These are phyloP conservation scores for Myotis vivesi DNA, from an alignment of 2,797 vertebrate genomes.

Conservation along the genomic window DNA sequence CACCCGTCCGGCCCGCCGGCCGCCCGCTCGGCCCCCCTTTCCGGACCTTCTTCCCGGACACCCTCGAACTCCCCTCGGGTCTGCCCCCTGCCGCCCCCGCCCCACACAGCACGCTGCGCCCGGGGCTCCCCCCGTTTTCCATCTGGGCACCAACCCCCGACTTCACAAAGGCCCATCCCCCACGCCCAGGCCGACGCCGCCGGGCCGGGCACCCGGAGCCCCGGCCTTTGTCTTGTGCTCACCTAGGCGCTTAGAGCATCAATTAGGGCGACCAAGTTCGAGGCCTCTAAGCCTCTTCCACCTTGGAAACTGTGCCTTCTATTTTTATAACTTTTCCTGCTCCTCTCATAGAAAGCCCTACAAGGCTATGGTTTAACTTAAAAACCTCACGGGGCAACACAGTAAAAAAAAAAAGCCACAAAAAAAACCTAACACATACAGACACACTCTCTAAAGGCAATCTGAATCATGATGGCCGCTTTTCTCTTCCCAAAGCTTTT, in stretches of 20 bases:
- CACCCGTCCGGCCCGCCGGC: background rate
- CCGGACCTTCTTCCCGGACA: background rate
- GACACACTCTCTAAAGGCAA: background rate
- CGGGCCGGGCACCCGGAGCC: conserved; percentile 32
- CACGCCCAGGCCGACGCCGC: background rate
- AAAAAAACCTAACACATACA: background rate
- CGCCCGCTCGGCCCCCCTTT: background rate
- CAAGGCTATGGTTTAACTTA: conserved; percentile 2
- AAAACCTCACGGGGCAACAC: background rate
- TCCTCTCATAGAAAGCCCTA: background rate
- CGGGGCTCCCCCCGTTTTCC: background rate
- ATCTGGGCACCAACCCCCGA: background rate
- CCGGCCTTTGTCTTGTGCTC: conserved; percentile 68
- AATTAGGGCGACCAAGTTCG: background rate
- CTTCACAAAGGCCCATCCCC: conserved; percentile 63
- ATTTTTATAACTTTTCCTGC: conserved; percentile 4
- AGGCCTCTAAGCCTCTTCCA: background rate
- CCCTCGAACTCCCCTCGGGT: background rate
- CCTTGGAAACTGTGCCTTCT: background rate
- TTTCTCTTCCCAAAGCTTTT: conserved; percentile 26
- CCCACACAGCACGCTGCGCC: background rate
- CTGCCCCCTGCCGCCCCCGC: background rate
- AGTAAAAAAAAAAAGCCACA: background rate
- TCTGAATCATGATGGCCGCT: conserved; percentile 1
- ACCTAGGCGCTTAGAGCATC: conserved; percentile 54